phyloP scores from a whole-genome alignment of 92 coral and sea anemone genomes.

The Ricordea florida region DNA sequence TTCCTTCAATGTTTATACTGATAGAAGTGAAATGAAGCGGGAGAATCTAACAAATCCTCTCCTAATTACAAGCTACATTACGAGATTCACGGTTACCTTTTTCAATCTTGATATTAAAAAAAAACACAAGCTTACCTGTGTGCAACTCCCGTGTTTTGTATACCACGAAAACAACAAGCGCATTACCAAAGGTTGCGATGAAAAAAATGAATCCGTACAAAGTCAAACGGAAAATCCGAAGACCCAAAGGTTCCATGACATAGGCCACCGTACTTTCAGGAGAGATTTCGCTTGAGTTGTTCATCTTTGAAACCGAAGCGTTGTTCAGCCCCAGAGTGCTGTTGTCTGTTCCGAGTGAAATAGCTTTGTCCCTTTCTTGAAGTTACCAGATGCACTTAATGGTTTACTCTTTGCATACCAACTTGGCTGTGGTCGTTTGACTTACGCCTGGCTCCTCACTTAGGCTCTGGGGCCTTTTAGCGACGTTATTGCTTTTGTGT shows the following conservation, averaged over 20 bases:
- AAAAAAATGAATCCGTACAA: conserved; percentile 85
- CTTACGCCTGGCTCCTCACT: conserved; percentile 4
- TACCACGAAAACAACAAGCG: conserved; percentile 91
- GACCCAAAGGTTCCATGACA: conserved; percentile 75
- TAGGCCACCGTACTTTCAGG: conserved; percentile 3
- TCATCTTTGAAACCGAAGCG: neutral
- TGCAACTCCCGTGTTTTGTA: conserved; percentile 91
- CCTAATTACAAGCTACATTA: neutral
- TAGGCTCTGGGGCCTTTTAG: neutral
- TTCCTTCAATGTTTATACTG: no score
- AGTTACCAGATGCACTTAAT: no score
- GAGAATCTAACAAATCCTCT: no score
- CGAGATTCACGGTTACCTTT: neutral
- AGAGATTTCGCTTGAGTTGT: neutral
- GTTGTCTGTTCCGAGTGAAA: neutral
- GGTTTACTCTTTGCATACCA: no score
- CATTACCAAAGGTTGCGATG: conserved; percentile 87
- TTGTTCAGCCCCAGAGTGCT: no score
- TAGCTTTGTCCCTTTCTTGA: no score
- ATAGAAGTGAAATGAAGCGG: no score
- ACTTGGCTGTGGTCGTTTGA: conserved; percentile 13
- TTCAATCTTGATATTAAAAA: no score
- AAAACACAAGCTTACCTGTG: conserved; percentile 64
- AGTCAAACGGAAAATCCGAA: conserved; percentile 80
- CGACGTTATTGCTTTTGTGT: conserved; percentile 7